phyloP scores from a whole-genome alignment of 2,888 invertebrate species.

The Nymphalis urticae region DNA sequence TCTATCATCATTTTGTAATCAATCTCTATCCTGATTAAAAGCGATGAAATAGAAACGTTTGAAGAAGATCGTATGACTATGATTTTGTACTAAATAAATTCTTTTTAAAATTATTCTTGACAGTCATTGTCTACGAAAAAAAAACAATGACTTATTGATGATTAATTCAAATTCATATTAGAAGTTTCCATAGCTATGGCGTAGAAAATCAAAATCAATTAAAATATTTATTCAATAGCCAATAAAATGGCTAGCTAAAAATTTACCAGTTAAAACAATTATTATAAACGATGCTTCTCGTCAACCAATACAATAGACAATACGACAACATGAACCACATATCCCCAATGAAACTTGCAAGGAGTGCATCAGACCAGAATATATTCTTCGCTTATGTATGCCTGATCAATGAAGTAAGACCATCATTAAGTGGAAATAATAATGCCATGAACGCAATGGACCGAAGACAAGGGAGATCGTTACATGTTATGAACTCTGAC shows the following conservation, averaged over 20 bases:
- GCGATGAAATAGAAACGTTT: neutral
- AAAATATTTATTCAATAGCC: neutral
- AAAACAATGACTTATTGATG: neutral
- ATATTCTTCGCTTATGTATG: constrained; percentile 64
- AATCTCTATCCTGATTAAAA: neutral
- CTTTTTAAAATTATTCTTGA: neutral
- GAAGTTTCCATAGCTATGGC: constrained; percentile 3
- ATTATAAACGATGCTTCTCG: constrained; percentile 7
- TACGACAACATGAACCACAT: constrained; percentile 19
- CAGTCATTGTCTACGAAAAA: neutral
- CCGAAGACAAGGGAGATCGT: constrained; percentile 35
- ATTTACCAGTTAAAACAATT: constrained; percentile 3
- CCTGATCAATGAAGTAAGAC: constrained; percentile 57
- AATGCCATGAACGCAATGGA: constrained; percentile 28
- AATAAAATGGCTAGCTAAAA: constrained; percentile 15
- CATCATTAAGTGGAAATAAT: constrained; percentile 41
- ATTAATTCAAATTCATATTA: neutral
- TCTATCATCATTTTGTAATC: neutral
- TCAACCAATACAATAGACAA: constrained; percentile 3
- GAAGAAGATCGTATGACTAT: neutral
- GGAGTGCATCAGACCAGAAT: constrained; percentile 66
- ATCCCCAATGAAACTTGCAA: constrained; percentile 36
- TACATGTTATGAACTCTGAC: constrained; percentile 37
- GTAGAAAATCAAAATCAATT: neutral
- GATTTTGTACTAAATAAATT: neutral